Evolutionary conservation across 2,113 vertebrate species (phyloP).

Genomic region (Dunckerocampus dactyliophorus): DNA sequence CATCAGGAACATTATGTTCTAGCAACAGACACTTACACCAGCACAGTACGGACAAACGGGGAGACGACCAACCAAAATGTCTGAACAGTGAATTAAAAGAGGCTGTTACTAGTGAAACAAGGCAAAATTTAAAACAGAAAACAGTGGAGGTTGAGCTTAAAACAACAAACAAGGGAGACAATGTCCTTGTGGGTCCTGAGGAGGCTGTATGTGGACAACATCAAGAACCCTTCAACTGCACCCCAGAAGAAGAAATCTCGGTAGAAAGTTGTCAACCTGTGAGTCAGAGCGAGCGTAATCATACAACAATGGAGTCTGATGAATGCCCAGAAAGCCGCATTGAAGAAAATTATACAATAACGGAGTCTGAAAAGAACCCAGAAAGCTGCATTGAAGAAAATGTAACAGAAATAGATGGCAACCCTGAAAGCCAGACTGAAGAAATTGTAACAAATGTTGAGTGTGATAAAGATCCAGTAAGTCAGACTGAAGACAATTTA

Average conservation of each 20-base stretch:
- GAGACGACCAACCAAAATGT: background rate
- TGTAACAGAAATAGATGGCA: background rate
- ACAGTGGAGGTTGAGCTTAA: background rate
- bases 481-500: background rate
- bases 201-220: constrained; percentile 1
- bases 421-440: background rate
- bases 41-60: background rate
- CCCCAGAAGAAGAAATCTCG: constrained; percentile 9
- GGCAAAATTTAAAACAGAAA: constrained; percentile 17
- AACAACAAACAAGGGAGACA: background rate
- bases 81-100: constrained; percentile 13
- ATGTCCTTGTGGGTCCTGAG: background rate
- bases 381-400: too few relatives aligned
- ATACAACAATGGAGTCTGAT: background rate
- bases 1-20: constrained; percentile 5
- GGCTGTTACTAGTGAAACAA: constrained; percentile 19
- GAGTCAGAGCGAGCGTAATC: background rate
- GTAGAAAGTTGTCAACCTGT: constrained; percentile 5
- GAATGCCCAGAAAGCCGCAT: background rate
- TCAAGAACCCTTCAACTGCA: background rate
- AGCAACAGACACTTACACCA: background rate
- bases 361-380: background rate
- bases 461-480: too few relatives aligned
- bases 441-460: background rate
- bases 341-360: background rate